Evolutionary conservation across 1,140 invertebrate genomes (phyloP).

Genomic region (Apolygus lucorum): DNA sequence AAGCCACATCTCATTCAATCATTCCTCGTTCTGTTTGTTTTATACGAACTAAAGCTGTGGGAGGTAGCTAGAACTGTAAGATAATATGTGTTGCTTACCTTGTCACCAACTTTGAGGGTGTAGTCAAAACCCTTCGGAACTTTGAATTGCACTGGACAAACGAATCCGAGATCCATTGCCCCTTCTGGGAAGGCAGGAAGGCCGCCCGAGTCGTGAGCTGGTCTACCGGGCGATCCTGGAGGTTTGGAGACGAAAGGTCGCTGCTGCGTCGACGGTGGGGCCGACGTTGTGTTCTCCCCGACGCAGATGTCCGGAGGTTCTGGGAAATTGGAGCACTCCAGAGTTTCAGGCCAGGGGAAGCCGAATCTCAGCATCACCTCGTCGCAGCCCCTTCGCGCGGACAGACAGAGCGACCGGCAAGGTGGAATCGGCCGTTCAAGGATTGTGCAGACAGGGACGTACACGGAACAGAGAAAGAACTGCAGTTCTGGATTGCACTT

Average conservation of each 20-base stretch:
- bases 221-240: not conserved
- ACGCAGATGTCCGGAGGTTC: slow-evolving; percentile 70
- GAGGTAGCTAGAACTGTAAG: too few relatives aligned
- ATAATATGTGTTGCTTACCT: slow-evolving; percentile 51
- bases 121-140: slow-evolving; percentile 71
- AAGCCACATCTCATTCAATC: too few relatives aligned
- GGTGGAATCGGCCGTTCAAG: slow-evolving; percentile 83
- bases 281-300: slow-evolving; percentile 60
- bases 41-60: too few relatives aligned
- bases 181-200: slow-evolving; percentile 35
- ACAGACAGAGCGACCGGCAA: slow-evolving; percentile 82
- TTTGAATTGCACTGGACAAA: slow-evolving; percentile 76
- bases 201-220: slow-evolving; percentile 3
- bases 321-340: slow-evolving; percentile 88
- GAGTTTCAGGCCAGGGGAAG: slow-evolving; percentile 85
- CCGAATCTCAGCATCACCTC: slow-evolving; percentile 85
- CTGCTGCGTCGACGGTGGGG: slow-evolving; percentile 7
- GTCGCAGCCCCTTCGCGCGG: slow-evolving; percentile 81
- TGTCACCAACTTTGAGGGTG: slow-evolving; percentile 69
- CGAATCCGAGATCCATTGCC: slow-evolving; percentile 64
- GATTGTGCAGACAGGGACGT: slow-evolving; percentile 91
- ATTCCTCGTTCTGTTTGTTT: too few relatives aligned
- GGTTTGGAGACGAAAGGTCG: slow-evolving; percentile 1
- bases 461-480: slow-evolving; percentile 93
- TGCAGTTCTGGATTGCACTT: slow-evolving; percentile 89